Conservation (phyloP, 2,113 vertebrate species). For the Oceanites oceanicus region DNA sequence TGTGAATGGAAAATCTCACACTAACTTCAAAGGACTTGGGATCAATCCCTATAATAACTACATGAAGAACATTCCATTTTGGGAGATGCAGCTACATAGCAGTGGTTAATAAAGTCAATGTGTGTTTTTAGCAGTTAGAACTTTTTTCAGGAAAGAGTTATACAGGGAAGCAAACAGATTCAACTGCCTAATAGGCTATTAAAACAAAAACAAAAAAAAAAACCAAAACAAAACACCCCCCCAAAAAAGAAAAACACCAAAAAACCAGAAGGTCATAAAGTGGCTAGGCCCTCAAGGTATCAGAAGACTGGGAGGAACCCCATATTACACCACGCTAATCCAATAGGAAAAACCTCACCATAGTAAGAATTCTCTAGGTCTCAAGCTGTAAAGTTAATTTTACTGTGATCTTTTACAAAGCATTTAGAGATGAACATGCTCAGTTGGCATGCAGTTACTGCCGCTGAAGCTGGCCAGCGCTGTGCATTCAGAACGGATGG, state of each 20-base stretch:
- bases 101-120: slow-evolving; percentile 9
- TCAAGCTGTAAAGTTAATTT: not conserved
- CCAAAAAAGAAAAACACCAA: no score
- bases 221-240: no score
- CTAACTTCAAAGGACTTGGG: slow-evolving; percentile 29
- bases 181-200: not conserved
- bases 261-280: not conserved
- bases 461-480: not conserved
- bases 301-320: not conserved
- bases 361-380: not conserved
- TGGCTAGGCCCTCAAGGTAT: not conserved
- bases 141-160: not conserved
- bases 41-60: slow-evolving; percentile 2
- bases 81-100: not conserved
- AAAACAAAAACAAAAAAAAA: not conserved
- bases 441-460: not conserved
- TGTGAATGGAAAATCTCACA: slow-evolving; percentile 51
- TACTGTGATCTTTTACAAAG: not conserved
- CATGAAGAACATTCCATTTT: slow-evolving; percentile 34
- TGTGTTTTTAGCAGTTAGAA: not conserved
- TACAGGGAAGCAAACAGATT: not conserved
- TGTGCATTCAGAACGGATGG: not conserved
- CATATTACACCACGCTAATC: not conserved
- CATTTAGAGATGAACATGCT: not conserved
- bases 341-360: not conserved